Evolutionary conservation across 2,113 vertebrate genomes (phyloP), one percentile per base, ranked within the genome.

Genomic region (Pandion haliaetus): DNA sequence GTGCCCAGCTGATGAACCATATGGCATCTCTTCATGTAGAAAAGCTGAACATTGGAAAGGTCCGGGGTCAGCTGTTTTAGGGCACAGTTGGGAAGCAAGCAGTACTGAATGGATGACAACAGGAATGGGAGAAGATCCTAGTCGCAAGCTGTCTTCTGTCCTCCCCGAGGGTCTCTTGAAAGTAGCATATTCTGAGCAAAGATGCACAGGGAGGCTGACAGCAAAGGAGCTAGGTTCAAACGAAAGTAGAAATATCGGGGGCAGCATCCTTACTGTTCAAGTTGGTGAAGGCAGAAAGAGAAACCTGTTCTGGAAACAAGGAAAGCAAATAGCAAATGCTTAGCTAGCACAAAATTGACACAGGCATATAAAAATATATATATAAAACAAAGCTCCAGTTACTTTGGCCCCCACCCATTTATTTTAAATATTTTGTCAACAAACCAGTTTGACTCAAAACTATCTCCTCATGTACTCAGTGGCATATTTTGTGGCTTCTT

Each of bases 21-120:
- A 96, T 96, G 96, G 91, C 62, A 65, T 65, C 89, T 58, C 94
- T 92, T 94, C 73, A 19, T 50, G 94, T 62, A 76, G 84, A 69
- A 95, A 91, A 87, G 94, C 70, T 47, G 40, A 61, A 79, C 80
- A 76, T 34, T 87, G 95, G 91, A 93, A 84, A 87, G 86, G 77
- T 76, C 82, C 65, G 63, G 86, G 86, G 52, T 95, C 89, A 89
- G 92, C 94, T 92, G 90, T 87, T 95, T 74, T 55, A 20, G 77
- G 73, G 52, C 77, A 52, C 5, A 1, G 86, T 17, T 71, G 83
- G 91, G 78, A 87, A 84, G 81, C 77, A 31, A 15, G 40, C 49
- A 54, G 66, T 29, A 42, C 84, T 80, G 91, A 96, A 80, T 42
- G 82, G 81, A 84, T 95, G 91, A 87, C 74, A 88, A 8, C 2